A percentile compares a stretch with the other conserved stretches of the same genome.
Evolutionary conservation across 1,140 invertebrate genomes (phyloP).

Genomic region (Ladona fulva): DNA sequence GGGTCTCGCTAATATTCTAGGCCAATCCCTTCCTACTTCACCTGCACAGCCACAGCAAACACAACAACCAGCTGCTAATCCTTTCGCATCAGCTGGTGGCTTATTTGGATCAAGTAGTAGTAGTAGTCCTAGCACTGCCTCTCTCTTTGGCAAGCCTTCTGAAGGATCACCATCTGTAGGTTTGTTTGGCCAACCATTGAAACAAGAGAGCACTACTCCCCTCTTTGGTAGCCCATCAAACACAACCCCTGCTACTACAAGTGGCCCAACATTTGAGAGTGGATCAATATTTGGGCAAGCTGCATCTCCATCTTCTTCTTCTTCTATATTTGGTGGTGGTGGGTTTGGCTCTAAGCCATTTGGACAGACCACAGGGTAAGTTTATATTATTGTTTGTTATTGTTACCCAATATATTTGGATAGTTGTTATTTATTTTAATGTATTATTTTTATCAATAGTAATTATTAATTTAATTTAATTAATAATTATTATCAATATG

Average conservation of each 20-base stretch:
- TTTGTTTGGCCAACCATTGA: not conserved
- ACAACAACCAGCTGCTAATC: not conserved
- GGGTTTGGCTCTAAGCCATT: not conserved
- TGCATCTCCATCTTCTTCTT: not conserved
- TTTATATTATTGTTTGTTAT: not conserved
- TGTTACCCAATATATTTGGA: too few relatives aligned
- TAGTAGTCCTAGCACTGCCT: not conserved
- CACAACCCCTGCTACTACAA: not conserved
- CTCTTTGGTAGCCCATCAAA: not conserved
- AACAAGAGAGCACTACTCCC: not conserved
- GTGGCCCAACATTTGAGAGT: not conserved
- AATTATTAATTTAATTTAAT: too few relatives aligned
- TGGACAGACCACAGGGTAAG: not conserved
- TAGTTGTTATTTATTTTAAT: too few relatives aligned
- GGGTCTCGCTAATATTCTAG: not conserved
- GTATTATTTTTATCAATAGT: too few relatives aligned
- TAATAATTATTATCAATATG: too few relatives aligned
- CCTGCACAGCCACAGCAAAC: not conserved
- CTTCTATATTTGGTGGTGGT: not conserved
- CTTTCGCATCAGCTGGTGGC: not conserved
- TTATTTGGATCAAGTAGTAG: not conserved
- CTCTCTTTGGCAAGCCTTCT: not conserved
- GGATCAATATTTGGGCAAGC: not conserved
- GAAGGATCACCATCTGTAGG: not conserved
- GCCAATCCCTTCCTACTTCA: not conserved